Conservation (phyloP, 2,113 vertebrate genomes). For the Neofelis nebulosa region DNA sequence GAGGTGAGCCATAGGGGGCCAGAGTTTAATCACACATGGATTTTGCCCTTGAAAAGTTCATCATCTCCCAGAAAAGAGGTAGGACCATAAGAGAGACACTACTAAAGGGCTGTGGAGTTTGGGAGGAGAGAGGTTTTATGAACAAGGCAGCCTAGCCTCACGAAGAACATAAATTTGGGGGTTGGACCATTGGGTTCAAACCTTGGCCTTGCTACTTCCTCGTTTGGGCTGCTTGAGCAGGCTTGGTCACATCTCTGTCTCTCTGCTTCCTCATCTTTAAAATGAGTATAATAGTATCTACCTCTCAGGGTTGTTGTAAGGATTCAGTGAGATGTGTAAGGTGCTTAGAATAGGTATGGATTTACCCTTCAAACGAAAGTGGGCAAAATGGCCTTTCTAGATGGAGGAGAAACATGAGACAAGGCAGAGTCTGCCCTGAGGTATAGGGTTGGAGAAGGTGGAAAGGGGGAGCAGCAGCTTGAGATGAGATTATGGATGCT, state of each 20-base stretch:
- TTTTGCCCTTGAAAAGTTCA: background rate
- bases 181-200: background rate
- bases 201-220: background rate
- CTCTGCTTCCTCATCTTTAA: background rate
- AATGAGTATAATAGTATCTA: background rate
- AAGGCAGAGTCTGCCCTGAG: background rate
- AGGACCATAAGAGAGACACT: background rate
- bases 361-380: background rate
- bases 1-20: background rate
- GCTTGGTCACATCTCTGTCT: background rate
- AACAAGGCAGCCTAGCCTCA: background rate
- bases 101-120: background rate
- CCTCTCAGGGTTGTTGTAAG: background rate
- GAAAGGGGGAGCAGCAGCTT: background rate
- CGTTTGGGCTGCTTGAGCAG: background rate
- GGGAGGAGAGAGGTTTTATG: background rate
- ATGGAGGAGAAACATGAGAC: too few species aligned
- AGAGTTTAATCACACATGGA: background rate
- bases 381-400: background rate
- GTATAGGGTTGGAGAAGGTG: background rate
- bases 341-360: background rate
- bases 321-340: background rate
- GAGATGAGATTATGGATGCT: background rate
- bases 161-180: background rate
- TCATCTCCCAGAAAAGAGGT: background rate